Conservation (phyloP, 2,113 vertebrate genomes). For the Dasyornis broadbenti region DNA sequence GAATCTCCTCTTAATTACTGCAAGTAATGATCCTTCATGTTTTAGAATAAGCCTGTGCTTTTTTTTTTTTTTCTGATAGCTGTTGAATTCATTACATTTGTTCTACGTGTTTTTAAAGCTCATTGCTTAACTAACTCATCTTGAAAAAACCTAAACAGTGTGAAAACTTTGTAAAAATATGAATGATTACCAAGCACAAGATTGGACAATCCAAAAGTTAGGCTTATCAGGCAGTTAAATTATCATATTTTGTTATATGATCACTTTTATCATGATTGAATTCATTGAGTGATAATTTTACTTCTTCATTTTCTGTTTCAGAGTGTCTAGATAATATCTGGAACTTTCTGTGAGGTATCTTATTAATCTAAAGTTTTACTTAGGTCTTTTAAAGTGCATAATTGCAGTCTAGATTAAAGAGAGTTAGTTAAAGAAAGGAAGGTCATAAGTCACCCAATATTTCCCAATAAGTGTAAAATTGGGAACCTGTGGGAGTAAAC, state of each 20-base stretch:
- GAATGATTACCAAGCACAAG: neutral
- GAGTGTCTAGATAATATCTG: neutral
- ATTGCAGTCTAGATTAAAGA: neutral
- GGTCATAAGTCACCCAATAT: neutral
- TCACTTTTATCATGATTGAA: neutral
- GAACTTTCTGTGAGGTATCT: neutral
- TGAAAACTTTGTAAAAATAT: neutral
- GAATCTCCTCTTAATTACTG: slow-evolving; percentile 6
- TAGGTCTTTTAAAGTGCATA: neutral
- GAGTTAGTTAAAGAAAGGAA: neutral
- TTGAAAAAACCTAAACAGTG: neutral
- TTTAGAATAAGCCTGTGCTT: neutral
- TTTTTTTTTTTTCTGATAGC: neutral
- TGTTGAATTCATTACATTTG: neutral
- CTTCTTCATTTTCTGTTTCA: neutral
- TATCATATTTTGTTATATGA: neutral
- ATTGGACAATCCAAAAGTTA: neutral
- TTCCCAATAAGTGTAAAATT: neutral
- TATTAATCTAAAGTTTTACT: neutral
- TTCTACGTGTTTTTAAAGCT: neutral
- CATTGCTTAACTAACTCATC: neutral
- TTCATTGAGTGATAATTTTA: neutral
- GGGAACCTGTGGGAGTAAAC: neutral
- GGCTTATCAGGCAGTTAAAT: neutral
- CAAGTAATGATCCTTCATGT: neutral